Evolutionary conservation across 2,888 invertebrate species (phyloP), one percentile per base, ranked within the genome.

Genomic region (Chrysomela aeneicollis): DNA sequence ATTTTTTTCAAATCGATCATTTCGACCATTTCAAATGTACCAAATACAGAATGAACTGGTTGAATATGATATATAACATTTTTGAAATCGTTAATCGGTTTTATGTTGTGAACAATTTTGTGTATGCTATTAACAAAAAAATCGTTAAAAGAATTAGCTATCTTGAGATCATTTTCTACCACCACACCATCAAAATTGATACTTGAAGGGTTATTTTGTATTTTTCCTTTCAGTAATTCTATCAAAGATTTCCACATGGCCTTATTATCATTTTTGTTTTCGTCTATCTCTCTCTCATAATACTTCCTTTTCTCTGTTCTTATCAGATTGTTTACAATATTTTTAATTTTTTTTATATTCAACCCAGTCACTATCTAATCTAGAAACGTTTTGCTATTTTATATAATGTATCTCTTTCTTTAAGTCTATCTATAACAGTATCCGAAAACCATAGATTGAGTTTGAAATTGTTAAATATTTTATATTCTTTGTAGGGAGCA

Each of bases 391-490:
- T 49, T 49, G 49, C 49, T 17, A 49, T 17, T 49, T 49, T 49
- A 49, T 49, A 17, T 49, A 49, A 17, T 15, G 49, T 17, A 49
- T 49, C n/a, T 49, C 18, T 49, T 49, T 49, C 49, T 49, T 49
- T 18, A 49, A 49, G 6, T 18, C 15, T 49, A 17, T 49, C 49
- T 17, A 49, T 17, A 49, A 49, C 49, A 49, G n/a, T 17, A 8
- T 49, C 49, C 3, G 49, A 49, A 49, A 15, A 49, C 49, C 49
- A 49, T 49, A 49, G 6, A 49, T 49, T 49, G 1, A 49, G 18
- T 49, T 49, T 49, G 49, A 18, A 49, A 17, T 49, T 49, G 49
- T 49, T 49, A 49, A 49, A 49, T 49, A 49, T 49, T 49, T 49
- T 49, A 17, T 49, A 17, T 8, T 49, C 18, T 49, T 49, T 49